Evolutionary conservation across 2,113 vertebrate genomes (phyloP).

Genomic region (Epinephelus moara): DNA sequence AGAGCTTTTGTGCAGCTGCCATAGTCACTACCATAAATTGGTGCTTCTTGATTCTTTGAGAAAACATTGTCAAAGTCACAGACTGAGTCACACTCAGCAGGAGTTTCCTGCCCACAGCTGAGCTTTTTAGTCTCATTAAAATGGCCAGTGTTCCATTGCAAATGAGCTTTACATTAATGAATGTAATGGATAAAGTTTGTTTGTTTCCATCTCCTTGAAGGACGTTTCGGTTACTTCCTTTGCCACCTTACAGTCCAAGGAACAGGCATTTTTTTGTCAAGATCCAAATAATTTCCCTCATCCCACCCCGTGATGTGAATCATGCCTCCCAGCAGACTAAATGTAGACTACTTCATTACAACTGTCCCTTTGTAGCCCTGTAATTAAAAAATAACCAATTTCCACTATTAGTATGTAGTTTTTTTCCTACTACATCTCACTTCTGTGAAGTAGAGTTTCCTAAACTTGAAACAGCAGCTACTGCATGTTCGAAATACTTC

Average conservation of each 20-base stretch:
- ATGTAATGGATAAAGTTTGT: background rate
- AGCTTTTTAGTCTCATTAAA: constrained; percentile 40
- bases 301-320: constrained; percentile 35
- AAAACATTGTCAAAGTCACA: constrained; percentile 22
- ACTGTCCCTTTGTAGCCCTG: constrained; percentile 32
- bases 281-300: constrained; percentile 15
- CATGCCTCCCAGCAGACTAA: constrained; percentile 17
- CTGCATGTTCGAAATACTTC: background rate
- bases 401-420: background rate
- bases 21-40: constrained; percentile 4
- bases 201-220: background rate
- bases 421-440: background rate
- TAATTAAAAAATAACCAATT: background rate
- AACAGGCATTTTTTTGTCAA: constrained; percentile 8
- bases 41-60: constrained; percentile 17
- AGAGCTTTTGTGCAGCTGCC: background rate
- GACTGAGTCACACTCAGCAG: constrained; percentile 41
- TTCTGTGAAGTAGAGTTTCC: background rate
- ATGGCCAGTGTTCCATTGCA: constrained; percentile 34
- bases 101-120: constrained; percentile 30
- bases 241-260: background rate
- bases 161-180: constrained; percentile 37
- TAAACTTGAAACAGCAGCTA: background rate
- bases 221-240: background rate
- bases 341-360: constrained; percentile 2